phyloP scores from a whole-genome alignment of 2,797 vertebrate species.

The Pteropus rufus region DNA sequence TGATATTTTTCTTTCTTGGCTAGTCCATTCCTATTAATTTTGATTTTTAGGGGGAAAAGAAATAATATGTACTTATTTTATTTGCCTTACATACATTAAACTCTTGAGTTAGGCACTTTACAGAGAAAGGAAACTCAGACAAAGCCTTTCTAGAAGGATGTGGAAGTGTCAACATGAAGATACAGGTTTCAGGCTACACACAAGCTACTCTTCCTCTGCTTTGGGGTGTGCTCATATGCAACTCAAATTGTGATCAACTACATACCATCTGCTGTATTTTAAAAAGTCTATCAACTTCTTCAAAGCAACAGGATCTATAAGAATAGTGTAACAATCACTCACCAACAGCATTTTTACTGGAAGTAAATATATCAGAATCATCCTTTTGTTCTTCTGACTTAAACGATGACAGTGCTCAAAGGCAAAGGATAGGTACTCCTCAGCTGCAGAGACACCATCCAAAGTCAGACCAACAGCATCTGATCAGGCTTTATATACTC shows the following conservation, averaged over 20 bases:
- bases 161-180: background rate
- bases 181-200: background rate
- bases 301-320: rapidly evolving
- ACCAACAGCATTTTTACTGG: conserved; percentile 98
- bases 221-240: rapidly evolving
- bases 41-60: background rate
- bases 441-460: conserved; percentile 82
- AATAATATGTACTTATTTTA: background rate
- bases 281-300: rapidly evolving
- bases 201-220: background rate
- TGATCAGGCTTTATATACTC: background rate
- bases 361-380: conserved; percentile 96
- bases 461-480: background rate
- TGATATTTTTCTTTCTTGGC: background rate
- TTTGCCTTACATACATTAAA: rapidly evolving
- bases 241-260: background rate
- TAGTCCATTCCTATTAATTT: background rate
- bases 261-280: rapidly evolving
- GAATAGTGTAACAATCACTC: conserved; percentile 54
- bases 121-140: background rate
- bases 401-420: conserved; percentile 94
- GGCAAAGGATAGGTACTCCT: conserved; percentile 94
- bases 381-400: conserved; percentile 97
- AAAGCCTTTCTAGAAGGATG: background rate
- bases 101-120: background rate